Evolutionary conservation across 2,113 vertebrate species (phyloP), one percentile per base, ranked within the genome.

Genomic region (Syngnathus scovelli): DNA sequence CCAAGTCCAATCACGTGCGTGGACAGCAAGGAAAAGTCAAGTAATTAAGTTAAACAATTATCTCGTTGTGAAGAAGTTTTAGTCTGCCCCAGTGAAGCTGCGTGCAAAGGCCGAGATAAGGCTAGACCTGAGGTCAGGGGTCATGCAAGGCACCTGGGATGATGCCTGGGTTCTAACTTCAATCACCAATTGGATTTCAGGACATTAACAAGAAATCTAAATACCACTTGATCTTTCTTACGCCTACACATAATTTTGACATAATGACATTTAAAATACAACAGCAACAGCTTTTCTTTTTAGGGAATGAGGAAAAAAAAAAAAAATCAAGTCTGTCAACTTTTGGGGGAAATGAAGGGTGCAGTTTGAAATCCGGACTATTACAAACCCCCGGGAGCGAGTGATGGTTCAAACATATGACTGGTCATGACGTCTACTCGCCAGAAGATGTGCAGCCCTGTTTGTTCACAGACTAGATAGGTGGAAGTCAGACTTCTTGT

Each of bases 81-180:
- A 74, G 55, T 75, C 68, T 66, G 72, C 67, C 72, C 60, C 70
- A 67, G 58, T 61, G 66, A 70, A 39, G 33, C 38, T 68, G 64
- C 66, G 73, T 66, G 27, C 56, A 49, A 49, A 49, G 18, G 48
- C 48, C 19, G 18, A 18, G 48, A 63, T 75, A 74, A 67, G 39
- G 64, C 72, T 82, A 67, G 44, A 56, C 75, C 44, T 75, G 36
- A 54, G 69, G 61, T 79, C 75, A 83, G 58, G 71, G 61, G 46
- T 72, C 43, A 48, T 18, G 54, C 12, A 12, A 48, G 39, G 48
- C 19, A 65, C 60, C 52, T 55, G 58, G 46, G 12, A 66, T 21
- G 38, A 10, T 37, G 9, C 27, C n/a, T 62, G 68, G 58, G 39
- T 18, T 65, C n/a, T 7, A 10, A 9, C n/a, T 52, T 52, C 5